Conservation (phyloP, 2,888 invertebrate genomes). For the Automeris io region DNA sequence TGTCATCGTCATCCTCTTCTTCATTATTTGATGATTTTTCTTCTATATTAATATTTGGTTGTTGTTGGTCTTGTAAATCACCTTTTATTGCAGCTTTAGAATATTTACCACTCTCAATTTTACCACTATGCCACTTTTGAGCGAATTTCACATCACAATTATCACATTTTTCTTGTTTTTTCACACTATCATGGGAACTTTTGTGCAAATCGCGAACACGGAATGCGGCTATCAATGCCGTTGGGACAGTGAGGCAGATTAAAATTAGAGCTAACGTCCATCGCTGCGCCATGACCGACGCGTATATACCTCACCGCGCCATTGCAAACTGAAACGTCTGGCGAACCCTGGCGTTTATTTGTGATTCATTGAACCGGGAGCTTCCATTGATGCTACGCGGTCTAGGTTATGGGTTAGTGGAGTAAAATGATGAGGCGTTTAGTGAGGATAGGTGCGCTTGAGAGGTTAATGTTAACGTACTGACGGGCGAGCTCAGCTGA, state of each 20-base stretch:
- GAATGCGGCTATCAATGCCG: conserved; percentile 73
- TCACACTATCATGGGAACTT: conserved; percentile 39
- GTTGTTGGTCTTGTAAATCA: conserved; percentile 42
- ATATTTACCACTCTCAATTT: conserved; percentile 54
- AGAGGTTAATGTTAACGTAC: conserved; percentile 81
- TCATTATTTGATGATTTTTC: conserved; percentile 37
- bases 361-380: conserved; percentile 44
- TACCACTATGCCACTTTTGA: conserved; percentile 49
- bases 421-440: conserved; percentile 40
- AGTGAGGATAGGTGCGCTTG: conserved; percentile 53
- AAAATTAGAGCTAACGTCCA: conserved; percentile 69
- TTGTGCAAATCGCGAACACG: conserved; percentile 68
- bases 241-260: conserved; percentile 64
- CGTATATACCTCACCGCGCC: conserved; percentile 63
- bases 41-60: conserved; percentile 33
- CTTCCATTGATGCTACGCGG: conserved; percentile 54
- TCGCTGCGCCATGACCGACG: conserved; percentile 66
- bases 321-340: conserved; percentile 59
- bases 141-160: conserved; percentile 59
- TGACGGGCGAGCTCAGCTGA: conserved; percentile 75
- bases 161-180: conserved; percentile 54
- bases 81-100: conserved; percentile 46
- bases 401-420: conserved; percentile 40
- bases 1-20: conserved; percentile 34
- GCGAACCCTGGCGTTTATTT: conserved; percentile 51